Evolutionary conservation across 1,140 invertebrate genomes (phyloP), one percentile per base, ranked within the genome.

Genomic region (Caenorhabditis inopinata): DNA sequence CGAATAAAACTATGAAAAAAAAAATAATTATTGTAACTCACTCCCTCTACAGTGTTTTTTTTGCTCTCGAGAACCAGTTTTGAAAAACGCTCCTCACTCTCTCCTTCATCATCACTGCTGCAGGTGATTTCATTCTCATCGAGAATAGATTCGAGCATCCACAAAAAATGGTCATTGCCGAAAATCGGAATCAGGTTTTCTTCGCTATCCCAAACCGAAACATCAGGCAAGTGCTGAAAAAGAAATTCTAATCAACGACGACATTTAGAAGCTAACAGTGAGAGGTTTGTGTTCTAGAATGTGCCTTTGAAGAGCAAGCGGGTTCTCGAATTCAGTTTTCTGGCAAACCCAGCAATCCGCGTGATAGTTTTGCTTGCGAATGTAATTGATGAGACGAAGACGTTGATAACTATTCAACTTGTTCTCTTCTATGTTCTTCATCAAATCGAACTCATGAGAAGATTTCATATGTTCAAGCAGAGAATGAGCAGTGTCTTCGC

Each of bases 121-220:
- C 53, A 74, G 25, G 42, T 46, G 16, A 21, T 62, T 76, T 68
- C 75, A 4, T 53, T 58, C n/a, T 80, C 75, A 35, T 83, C 79
- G 12, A 83, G 49, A 32, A 77, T 79, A 25, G 85, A 87, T 76
- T 87, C 86, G 16, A 89, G 79, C 86, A 89, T 88, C 86, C 86
- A 87, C 12, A 87, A 79, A 12, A 87, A 80, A 82, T 87, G 86
- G 62, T 87, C 86, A 58, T 87, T 86, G 25, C 82, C 85, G 78
- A 83, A 88, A 11, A 85, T 82, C 18, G 83, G 85, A 21, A 89
- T 86, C 23, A 87, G 81, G 45, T 86, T 75, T 47, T 89, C 86
- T 27, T 89, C 87, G n/a, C 68, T 84, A 76, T 87, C 83, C 86
- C 86, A 87, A 42, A 82, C 38, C 1, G 78, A 81, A 27, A 62